Base-by-base conservation (phyloP, 2,888 invertebrate genomes). In the Aspidiotus rigidus region DNA sequence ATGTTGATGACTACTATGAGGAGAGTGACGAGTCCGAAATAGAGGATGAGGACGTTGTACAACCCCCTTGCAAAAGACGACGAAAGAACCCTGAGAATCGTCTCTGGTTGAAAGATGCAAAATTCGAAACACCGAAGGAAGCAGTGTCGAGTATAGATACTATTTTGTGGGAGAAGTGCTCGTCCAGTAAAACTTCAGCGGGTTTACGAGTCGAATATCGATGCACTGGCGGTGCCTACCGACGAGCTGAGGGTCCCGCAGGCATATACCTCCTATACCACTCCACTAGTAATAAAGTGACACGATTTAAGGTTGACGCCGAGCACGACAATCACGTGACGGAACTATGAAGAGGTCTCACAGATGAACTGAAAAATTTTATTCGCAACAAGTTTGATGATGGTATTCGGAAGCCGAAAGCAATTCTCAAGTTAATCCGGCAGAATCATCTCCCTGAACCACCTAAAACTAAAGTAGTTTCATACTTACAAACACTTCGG, bases 191-290 rank as follows among this genome's bases (percentile, higher is more conserved):
- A 2, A 53, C 53, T 53, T n/a, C 53, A 13, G 53, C 53, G n/a
- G 53, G 53, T 53, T 53, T 53, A 53, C 11, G 53, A n/a, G 53
- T 53, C 53, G 53, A 53, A n/a, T 53, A 53, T 53, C 53, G 53
- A 11, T 53, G 53, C 5, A 53, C 53, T n/a, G 53, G 13, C 53
- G n/a, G 53, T 28, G 28, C 28, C 28, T 28, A 28, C 28, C 28
- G 28, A 28, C 28, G 5, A 28, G 28, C 28, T 28, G 53, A 53
- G 5, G 1, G 53, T 5, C 53, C 53, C 3, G 53, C 53, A 53
- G n/a, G 53, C n/a, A 13, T 53, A 53, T 53, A 53, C n/a, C n/a
- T 53, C 11, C 53, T 53, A 53, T 53, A 53, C n/a, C 53, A 53
- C n/a, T 53, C 53, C 5, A 13, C 53, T 3, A 53, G 53, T 53